Base-by-base conservation (phyloP, 1,140 invertebrate genomes). In the Glomeris maerens region DNA sequence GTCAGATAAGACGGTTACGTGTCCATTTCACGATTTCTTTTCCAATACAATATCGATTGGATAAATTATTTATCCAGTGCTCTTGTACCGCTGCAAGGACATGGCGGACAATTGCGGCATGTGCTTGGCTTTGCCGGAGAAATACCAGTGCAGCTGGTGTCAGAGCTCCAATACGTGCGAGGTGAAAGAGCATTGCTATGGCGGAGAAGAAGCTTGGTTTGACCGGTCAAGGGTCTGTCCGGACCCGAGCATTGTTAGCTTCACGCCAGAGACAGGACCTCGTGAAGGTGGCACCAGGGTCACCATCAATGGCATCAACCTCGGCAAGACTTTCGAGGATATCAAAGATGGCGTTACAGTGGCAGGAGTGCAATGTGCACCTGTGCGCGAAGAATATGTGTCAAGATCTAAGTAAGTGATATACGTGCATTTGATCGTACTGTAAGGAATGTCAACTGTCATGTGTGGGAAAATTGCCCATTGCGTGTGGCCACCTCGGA, bases 21-120 rank as follows among this genome's bases (percentile, higher is more conserved):
- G n/a, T n/a, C n/a, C n/a, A n/a, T n/a, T n/a, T n/a, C n/a, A n/a
- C n/a, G n/a, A n/a, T n/a, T n/a, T n/a, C n/a, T n/a, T n/a, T n/a
- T n/a, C n/a, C n/a, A n/a, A n/a, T n/a, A n/a, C n/a, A n/a, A n/a
- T n/a, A n/a, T n/a, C n/a, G n/a, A n/a, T n/a, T n/a, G n/a, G n/a
- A 29, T 52, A 42, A n/a, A n/a, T 55, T 61, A 55, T 61, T 56
- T 52, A 69, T 72, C 27, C 58, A 80, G 79, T 83, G 57, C 78
- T 87, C 36, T 83, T 87, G 52, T 94, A 92, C 69, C 79, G 88
- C 38, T 94, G 89, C 70, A 79, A 84, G 40, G 84, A 89, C 64
- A 93, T 93, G 88, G 87, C 89, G 7, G 84, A 92, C 64, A 93
- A 93, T 69, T 94, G 89, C 69, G 89, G 90, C 14, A 88, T 92